Evolutionary conservation across 2,797 vertebrate species (phyloP).

Genomic region (Rhinatrema bivittatum): DNA sequence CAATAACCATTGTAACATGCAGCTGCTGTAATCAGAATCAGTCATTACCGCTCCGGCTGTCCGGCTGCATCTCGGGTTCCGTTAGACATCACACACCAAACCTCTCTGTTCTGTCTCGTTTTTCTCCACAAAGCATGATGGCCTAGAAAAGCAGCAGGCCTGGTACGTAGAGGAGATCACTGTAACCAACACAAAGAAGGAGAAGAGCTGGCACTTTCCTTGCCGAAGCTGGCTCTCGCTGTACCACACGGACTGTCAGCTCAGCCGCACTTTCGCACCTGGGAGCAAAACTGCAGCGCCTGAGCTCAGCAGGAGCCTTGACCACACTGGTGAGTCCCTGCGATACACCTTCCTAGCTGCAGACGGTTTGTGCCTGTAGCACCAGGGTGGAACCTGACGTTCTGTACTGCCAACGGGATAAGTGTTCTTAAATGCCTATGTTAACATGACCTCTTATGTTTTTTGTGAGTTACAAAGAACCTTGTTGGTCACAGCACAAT

Average conservation of each 20-base stretch:
- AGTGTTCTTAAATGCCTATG: no score
- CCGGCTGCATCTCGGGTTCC: no score
- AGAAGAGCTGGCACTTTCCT: constrained; percentile 20
- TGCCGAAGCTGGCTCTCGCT: constrained; percentile 25
- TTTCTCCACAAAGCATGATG: constrained; percentile 12
- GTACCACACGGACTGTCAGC: constrained; percentile 24
- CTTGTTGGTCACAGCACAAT: no score
- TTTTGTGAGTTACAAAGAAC: no score
- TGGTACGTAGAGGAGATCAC: constrained; percentile 25
- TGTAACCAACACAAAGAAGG: constrained; percentile 11
- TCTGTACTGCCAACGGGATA: no score
- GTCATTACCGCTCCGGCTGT: no score
- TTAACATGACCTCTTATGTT: no score
- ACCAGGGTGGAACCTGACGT: no score
- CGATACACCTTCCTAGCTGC: not conserved
- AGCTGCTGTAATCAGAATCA: no score
- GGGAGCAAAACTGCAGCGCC: not conserved
- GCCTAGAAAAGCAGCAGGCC: constrained; percentile 19
- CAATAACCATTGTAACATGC: no score
- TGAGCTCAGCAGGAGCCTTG: not conserved
- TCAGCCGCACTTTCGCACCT: constrained; percentile 15
- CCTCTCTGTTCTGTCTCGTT: no score
- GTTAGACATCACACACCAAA: no score
- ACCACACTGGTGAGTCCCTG: constrained; percentile 8
- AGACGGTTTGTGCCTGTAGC: not conserved